Conservation (phyloP, 2,888 invertebrate species). For the Dendrolimus pini region DNA sequence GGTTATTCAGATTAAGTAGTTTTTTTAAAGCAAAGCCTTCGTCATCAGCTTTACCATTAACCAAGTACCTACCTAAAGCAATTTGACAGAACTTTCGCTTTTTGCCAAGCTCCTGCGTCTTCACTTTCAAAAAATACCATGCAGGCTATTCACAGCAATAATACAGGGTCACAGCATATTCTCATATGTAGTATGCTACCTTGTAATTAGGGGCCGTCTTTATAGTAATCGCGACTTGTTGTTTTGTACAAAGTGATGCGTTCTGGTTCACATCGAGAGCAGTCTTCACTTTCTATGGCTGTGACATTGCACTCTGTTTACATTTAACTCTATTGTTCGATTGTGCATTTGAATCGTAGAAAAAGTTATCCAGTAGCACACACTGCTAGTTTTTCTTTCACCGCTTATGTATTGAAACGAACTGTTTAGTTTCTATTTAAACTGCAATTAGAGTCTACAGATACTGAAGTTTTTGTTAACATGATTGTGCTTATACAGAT, state of each 20-base stretch:
- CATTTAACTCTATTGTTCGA: constrained; percentile 17
- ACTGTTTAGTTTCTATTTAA: not conserved
- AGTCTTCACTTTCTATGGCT: constrained; percentile 62
- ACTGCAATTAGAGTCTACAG: not conserved
- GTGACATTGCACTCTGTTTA: constrained; percentile 36
- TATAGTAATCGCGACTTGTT: constrained; percentile 28
- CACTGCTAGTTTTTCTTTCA: not conserved
- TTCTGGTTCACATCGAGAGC: constrained; percentile 58
- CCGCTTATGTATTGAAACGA: not conserved
- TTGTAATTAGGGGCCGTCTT: constrained; percentile 19
- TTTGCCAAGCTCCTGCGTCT: too few species aligned
- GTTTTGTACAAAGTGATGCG: constrained; percentile 42
- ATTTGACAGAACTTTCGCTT: too few species aligned
- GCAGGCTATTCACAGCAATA: not conserved
- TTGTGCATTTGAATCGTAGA: constrained; percentile 5
- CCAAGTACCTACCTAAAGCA: too few species aligned
- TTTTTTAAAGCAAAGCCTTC: too few species aligned
- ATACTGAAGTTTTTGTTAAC: too few species aligned
- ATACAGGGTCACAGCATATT: not conserved
- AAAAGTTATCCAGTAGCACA: not conserved
- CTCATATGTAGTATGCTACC: not conserved
- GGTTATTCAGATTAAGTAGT: too few species aligned
- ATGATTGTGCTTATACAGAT: too few species aligned
- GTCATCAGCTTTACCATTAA: too few species aligned
- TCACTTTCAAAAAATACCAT: not conserved